A percentile compares a stretch with the other conserved stretches of the same genome.
phyloP scores from a whole-genome alignment of 1,140 invertebrate genomes.

The Papilio polytes region DNA sequence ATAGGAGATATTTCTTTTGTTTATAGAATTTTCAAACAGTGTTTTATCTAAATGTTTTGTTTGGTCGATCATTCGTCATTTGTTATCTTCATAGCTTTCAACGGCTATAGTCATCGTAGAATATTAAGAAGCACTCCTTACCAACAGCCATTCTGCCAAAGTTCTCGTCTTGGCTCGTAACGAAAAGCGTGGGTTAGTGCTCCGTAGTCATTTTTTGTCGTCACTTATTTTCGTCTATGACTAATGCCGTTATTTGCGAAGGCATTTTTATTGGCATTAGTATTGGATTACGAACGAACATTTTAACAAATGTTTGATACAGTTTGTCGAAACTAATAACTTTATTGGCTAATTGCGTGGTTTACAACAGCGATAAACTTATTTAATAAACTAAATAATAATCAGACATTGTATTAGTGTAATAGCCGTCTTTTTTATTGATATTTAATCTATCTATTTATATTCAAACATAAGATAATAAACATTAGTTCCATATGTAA shows the following conservation, averaged over 20 bases:
- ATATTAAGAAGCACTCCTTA: conserved; percentile 15
- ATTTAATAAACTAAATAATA: no score
- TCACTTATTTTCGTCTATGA: conserved; percentile 64
- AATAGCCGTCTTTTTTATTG: no score
- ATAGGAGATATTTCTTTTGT: background rate
- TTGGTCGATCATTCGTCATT: conserved; percentile 14
- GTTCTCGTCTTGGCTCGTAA: conserved; percentile 50
- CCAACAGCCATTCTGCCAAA: conserved; percentile 41
- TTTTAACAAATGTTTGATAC: conserved; percentile 53
- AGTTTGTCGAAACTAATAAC: background rate
- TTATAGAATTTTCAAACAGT: background rate
- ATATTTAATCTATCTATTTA: background rate
- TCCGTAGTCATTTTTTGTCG: conserved; percentile 52
- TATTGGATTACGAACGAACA: conserved; percentile 61
- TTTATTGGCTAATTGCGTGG: background rate
- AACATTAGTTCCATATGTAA: background rate
- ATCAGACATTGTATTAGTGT: no score
- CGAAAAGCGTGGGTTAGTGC: conserved; percentile 55
- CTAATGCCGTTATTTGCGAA: conserved; percentile 68
- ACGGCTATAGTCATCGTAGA: background rate
- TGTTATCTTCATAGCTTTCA: conserved; percentile 27
- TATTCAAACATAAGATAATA: background rate
- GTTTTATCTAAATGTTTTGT: background rate
- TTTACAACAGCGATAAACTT: background rate
- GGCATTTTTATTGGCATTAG: conserved; percentile 61